Percentiles rank a stretch among this genome's conserved stretches.
Conservation (phyloP, 2,797 vertebrate genomes). For the Anabas testudineus region DNA sequence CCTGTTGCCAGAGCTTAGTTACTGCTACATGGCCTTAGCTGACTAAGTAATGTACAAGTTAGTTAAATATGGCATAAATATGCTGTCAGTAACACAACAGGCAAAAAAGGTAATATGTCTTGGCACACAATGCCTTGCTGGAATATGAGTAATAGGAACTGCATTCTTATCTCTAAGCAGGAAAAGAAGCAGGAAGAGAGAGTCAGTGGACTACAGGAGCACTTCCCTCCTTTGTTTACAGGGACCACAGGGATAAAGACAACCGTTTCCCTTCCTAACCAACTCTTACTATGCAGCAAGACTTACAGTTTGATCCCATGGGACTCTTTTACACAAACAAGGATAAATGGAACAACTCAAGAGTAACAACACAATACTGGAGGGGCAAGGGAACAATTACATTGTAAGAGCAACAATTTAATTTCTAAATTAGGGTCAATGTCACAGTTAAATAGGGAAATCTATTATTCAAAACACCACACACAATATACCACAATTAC, state of each 20-base stretch:
- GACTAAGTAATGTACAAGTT: not conserved
- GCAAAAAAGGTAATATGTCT: constrained; percentile 1
- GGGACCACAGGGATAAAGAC: constrained; percentile 28
- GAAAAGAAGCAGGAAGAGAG: constrained; percentile 65
- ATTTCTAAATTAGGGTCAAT: constrained; percentile 42
- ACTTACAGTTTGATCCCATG: constrained; percentile 27
- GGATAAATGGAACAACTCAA: constrained; percentile 22
- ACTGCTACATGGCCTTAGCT: constrained; percentile 15
- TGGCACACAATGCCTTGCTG: constrained; percentile 9
- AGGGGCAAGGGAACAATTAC: constrained; percentile 15
- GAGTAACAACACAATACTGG: constrained; percentile 34
- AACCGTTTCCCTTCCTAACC: constrained; percentile 34
- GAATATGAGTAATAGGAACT: constrained; percentile 28
- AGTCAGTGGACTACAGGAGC: constrained; percentile 41
- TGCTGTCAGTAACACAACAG: not conserved
- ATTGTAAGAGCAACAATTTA: constrained; percentile 14
- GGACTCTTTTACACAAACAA: constrained; percentile 26
- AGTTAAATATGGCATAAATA: constrained; percentile 21
- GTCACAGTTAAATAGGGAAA: constrained; percentile 19
- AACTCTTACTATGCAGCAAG: constrained; percentile 9
- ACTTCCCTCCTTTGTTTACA: constrained; percentile 79
- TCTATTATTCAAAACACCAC: constrained; percentile 7
- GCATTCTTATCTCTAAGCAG: constrained; percentile 51
- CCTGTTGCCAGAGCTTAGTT: not conserved
- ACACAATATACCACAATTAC: constrained; percentile 20